These are phyloP conservation scores for Podotricha telesiphe DNA, from an alignment of 2,888 invertebrate genomes.

Conservation along the genomic window DNA sequence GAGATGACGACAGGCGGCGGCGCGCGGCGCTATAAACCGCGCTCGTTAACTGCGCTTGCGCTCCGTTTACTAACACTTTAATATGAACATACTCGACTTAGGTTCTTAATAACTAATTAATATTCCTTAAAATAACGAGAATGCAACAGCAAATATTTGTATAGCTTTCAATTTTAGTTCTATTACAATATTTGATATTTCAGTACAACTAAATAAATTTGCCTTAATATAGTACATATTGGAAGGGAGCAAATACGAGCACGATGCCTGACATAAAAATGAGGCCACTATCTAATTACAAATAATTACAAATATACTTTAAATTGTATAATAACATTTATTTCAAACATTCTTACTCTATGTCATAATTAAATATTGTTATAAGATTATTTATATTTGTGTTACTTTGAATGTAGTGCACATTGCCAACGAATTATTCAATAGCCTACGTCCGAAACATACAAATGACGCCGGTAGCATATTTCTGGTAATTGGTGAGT, in stretches of 20 bases:
- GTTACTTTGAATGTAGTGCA: conserved; percentile 27
- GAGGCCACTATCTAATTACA: background rate
- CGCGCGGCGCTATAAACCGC: conserved; percentile 27
- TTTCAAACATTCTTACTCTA: background rate
- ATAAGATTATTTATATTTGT: conserved; percentile 16
- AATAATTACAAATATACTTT: background rate
- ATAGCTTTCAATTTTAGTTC: background rate
- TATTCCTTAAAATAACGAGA: background rate
- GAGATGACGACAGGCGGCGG: conserved; percentile 13
- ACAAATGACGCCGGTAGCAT: conserved; percentile 7
- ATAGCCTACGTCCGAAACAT: conserved; percentile 14
- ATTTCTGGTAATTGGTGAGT: conserved; percentile 27
- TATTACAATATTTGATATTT: background rate
- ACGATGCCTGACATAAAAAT: background rate
- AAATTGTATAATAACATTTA: background rate
- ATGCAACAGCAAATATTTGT: background rate
- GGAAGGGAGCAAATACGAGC: background rate
- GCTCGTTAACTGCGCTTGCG: conserved; percentile 33
- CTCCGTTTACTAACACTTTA: conserved; percentile 12
- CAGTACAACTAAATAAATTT: background rate
- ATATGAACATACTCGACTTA: background rate
- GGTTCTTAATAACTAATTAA: background rate
- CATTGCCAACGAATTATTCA: conserved; percentile 29
- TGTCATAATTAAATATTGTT: conserved; percentile 8
- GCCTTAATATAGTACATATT: background rate